Conservation (phyloP, 1,140 invertebrate species). For the Amphibalanus amphitrite region DNA sequence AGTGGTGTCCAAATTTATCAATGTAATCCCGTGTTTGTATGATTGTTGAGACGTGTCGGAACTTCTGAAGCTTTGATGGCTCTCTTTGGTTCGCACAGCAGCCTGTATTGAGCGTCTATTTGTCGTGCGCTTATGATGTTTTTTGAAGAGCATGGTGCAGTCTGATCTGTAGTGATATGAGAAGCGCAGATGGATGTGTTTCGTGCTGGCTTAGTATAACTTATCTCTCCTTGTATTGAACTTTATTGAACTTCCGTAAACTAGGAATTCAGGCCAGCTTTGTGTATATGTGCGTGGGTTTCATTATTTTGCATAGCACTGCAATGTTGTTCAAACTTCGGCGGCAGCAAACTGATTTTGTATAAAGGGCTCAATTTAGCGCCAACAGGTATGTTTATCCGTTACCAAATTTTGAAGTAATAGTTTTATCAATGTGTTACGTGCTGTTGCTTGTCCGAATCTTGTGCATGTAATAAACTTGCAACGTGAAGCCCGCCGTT, state of each 20-base stretch:
- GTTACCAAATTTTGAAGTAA: not conserved
- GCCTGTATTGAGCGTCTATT: no score
- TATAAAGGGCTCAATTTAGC: not conserved
- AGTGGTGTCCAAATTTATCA: slow-evolving; percentile 7
- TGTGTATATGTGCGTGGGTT: not conserved
- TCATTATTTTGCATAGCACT: not conserved
- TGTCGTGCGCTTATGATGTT: no score
- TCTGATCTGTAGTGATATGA: no score
- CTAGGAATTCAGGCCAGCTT: not conserved
- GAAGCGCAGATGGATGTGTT: not conserved
- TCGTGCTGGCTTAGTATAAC: not conserved
- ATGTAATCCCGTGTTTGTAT: slow-evolving; percentile 21
- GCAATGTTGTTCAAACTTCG: not conserved
- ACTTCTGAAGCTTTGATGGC: no score
- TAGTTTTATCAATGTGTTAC: not conserved
- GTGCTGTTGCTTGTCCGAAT: not conserved
- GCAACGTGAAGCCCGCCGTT: no score
- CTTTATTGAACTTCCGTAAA: not conserved
- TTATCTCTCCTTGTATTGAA: not conserved
- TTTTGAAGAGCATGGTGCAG: no score
- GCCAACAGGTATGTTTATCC: not conserved
- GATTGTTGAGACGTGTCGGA: no score
- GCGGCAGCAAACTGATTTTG: not conserved
- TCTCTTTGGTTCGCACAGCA: no score
- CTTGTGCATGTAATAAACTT: not conserved